These are phyloP conservation scores for Piezodorus guildinii DNA, from an alignment of 1,140 invertebrate genomes.

Conservation along the genomic window DNA sequence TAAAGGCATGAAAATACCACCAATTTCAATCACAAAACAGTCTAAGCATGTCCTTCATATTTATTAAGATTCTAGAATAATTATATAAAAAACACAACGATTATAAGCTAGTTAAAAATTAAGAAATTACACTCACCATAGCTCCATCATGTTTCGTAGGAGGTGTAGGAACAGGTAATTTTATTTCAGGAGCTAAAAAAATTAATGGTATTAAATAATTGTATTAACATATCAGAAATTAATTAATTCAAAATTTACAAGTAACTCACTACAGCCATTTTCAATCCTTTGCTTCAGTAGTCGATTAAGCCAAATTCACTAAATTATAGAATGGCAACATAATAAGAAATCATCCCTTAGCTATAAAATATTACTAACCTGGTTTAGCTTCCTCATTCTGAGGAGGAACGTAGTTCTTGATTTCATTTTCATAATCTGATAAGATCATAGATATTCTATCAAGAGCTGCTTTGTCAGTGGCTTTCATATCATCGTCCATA, in stretches of 20 bases:
- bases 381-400: constrained; percentile 24
- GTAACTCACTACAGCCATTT: background rate
- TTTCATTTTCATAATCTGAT: constrained; percentile 67
- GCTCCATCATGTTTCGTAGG: constrained; percentile 4
- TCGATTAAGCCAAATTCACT: background rate
- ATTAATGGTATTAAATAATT: background rate
- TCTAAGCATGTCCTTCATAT: too few relatives aligned
- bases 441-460: constrained; percentile 67
- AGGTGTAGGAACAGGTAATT: constrained; percentile 10
- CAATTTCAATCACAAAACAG: too few relatives aligned
- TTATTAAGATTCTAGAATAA: too few relatives aligned
- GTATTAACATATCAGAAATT: background rate
- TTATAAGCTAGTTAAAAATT: too few relatives aligned
- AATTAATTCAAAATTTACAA: background rate
- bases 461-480: constrained; percentile 56
- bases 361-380: constrained; percentile 20
- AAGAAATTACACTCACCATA: constrained; percentile 12
- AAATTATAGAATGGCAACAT: background rate
- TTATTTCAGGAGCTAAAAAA: constrained; percentile 11
- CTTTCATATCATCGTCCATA: constrained; percentile 66
- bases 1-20: too few relatives aligned
- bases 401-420: constrained; percentile 45
- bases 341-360: background rate
- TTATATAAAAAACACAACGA: too few relatives aligned
- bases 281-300: background rate